phyloP scores from a whole-genome alignment of 2,113 vertebrate species.

The Ctenodactylus gundi region DNA sequence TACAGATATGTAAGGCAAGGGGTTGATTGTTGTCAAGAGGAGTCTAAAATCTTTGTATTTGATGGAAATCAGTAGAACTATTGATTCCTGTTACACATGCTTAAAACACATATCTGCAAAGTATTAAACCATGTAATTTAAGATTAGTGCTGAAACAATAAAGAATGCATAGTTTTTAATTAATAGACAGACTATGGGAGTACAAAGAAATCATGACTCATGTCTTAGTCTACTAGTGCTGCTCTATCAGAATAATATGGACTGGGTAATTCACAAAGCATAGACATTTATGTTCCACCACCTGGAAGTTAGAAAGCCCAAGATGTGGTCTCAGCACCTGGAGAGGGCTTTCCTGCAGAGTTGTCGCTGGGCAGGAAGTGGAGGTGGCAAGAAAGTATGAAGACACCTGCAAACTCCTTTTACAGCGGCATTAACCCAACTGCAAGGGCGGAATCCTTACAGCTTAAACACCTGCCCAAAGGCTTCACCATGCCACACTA shows the following conservation, averaged over 20 bases:
- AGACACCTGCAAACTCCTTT: not conserved
- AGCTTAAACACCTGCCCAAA: not conserved
- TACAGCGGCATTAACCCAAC: not conserved
- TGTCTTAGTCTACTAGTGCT: not conserved
- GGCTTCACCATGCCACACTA: not conserved
- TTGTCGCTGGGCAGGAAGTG: not conserved
- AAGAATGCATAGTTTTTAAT: not conserved
- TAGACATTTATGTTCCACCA: not conserved
- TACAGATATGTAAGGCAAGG: not conserved
- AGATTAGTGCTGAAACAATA: not conserved
- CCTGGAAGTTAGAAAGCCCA: not conserved
- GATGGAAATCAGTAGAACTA: not conserved
- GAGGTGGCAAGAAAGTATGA: not conserved
- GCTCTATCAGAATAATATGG: not conserved
- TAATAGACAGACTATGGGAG: not conserved
- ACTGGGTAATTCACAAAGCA: not conserved
- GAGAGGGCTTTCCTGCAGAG: not conserved
- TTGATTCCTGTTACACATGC: not conserved
- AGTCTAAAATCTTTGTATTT: not conserved
- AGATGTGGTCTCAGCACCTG: no score
- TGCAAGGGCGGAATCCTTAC: rapidly evolving
- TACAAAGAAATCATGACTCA: not conserved
- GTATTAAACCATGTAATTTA: not conserved
- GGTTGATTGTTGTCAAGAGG: not conserved
- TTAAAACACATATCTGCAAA: not conserved